Conservation (phyloP, 2,797 vertebrate genomes). For the Geotrypetes seraphini region DNA sequence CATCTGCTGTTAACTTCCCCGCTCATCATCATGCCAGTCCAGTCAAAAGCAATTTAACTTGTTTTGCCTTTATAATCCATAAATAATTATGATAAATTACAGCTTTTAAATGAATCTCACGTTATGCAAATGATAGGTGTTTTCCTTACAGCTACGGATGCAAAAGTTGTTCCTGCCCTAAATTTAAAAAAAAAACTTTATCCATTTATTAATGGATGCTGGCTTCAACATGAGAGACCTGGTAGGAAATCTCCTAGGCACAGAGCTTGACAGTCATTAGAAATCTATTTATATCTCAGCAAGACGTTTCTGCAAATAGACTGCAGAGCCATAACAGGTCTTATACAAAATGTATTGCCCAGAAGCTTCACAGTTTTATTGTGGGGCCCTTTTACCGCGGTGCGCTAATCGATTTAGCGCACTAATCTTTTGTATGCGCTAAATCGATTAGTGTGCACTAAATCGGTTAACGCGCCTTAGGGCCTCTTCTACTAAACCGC, state of each 20-base stretch:
- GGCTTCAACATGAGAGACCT: constrained; percentile 59
- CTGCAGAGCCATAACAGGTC: constrained; percentile 28
- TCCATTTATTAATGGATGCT: constrained; percentile 60
- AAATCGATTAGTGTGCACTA: too few species aligned
- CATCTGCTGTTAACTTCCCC: constrained; percentile 57
- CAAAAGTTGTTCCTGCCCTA: constrained; percentile 39
- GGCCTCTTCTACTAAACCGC: too few species aligned
- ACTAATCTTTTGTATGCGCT: too few species aligned
- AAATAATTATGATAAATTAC: constrained; percentile 70
- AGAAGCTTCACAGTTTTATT: constrained; percentile 20
- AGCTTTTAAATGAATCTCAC: constrained; percentile 47
- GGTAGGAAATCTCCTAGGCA: constrained; percentile 53
- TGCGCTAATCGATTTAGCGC: too few species aligned
- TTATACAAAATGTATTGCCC: constrained; percentile 35
- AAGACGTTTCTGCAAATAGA: constrained; percentile 48
- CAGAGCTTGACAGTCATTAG: constrained; percentile 55
- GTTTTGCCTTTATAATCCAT: constrained; percentile 56
- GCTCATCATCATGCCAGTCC: constrained; percentile 48
- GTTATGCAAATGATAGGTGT: constrained; percentile 56
- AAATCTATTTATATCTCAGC: constrained; percentile 65
- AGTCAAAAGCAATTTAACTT: constrained; percentile 65
- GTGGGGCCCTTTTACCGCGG: too few species aligned
- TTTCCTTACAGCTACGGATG: constrained; percentile 44
- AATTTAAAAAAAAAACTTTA: constrained; percentile 52
- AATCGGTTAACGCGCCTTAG: too few species aligned